phyloP scores from a whole-genome alignment of 2,888 invertebrate species.

The Tridacna crocea region DNA sequence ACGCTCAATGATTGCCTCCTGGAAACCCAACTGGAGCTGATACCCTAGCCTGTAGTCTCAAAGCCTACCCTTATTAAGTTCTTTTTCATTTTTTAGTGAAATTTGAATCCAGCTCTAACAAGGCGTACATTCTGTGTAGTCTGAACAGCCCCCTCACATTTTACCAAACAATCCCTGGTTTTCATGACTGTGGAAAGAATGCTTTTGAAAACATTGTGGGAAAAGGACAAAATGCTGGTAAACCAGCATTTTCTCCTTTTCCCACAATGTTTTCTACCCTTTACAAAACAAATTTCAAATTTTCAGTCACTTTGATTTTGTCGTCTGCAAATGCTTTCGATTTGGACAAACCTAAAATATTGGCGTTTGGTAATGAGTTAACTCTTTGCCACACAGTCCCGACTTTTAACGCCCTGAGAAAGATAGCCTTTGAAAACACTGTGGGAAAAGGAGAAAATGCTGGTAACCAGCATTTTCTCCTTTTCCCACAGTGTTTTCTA shows the following conservation, averaged over 20 bases:
- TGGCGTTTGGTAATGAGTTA: no score
- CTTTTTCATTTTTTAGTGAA: no score
- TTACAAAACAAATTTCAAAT: no score
- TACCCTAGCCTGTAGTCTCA: no score
- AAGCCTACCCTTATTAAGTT: no score
- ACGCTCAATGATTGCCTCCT: no score
- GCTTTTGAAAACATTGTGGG: neutral
- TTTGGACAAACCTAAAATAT: no score
- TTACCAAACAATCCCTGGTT: neutral
- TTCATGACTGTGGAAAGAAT: neutral
- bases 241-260: neutral
- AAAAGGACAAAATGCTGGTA: neutral
- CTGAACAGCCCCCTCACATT: no score
- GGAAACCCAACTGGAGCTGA: no score
- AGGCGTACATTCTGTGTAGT: no score
- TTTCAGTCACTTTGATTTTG: neutral
- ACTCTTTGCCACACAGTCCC: neutral
- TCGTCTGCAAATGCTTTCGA: neutral
- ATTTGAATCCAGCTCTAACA: no score
- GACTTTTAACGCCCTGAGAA: neutral
- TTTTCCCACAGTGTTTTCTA: neutral
- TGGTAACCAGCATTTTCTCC: neutral
- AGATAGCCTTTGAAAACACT: neutral
- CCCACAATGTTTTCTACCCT: neutral
- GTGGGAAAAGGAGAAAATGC: neutral